Percentiles rank a stretch among this genome's conserved stretches.
phyloP scores from a whole-genome alignment of 2,113 vertebrate species.

The Laticauda colubrina region DNA sequence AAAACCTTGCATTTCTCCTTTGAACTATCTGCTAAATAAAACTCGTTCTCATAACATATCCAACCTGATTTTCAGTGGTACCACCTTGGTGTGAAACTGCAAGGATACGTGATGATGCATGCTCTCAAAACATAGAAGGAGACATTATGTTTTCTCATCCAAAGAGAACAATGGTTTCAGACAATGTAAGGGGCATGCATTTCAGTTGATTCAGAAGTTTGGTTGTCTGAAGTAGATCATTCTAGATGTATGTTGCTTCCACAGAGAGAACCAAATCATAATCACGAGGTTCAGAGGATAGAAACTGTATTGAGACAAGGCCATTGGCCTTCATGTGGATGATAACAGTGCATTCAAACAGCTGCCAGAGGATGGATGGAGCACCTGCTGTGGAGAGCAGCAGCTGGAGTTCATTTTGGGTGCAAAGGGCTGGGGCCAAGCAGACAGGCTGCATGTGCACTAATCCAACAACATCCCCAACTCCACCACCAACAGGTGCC shows the following conservation, averaged over 20 bases:
- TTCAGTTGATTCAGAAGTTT: background rate
- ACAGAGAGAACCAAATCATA: background rate
- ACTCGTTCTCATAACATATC: background rate
- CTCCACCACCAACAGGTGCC: slow-evolving; percentile 66
- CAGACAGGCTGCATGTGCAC: slow-evolving; percentile 62
- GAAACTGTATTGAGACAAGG: background rate
- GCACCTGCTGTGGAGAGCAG: slow-evolving; percentile 65
- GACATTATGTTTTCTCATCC: background rate
- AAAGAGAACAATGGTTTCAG: background rate
- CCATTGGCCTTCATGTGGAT: slow-evolving; percentile 36
- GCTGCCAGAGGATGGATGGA: slow-evolving; percentile 63
- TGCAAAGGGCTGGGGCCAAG: slow-evolving; percentile 61
- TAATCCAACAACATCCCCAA: slow-evolving; percentile 68
- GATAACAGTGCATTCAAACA: slow-evolving; percentile 47
- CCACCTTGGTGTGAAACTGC: background rate
- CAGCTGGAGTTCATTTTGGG: slow-evolving; percentile 71
- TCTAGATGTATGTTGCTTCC: background rate
- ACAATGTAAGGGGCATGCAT: background rate
- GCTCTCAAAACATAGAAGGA: background rate
- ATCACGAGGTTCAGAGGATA: background rate
- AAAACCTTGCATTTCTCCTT: background rate
- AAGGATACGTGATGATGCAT: background rate
- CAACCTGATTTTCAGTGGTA: background rate
- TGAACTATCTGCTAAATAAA: background rate
- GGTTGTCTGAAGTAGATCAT: background rate